Conservation (phyloP, 1,140 invertebrate genomes). For the Pseudomyrmex sp. region DNA sequence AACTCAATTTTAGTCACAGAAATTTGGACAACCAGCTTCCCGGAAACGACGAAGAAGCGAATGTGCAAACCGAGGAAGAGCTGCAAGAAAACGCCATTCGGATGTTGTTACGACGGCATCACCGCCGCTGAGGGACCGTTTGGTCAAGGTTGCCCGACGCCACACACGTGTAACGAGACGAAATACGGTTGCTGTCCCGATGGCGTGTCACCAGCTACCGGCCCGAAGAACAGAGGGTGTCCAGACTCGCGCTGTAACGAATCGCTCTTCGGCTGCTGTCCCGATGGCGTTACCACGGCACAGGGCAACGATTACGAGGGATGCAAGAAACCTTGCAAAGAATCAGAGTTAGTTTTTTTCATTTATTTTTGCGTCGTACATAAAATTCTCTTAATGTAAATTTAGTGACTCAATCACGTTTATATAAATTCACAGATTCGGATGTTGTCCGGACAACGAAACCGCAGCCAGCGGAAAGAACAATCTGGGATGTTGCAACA, state of each 20-base stretch:
- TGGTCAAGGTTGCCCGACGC: conserved; percentile 91
- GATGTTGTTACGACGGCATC: conserved; percentile 95
- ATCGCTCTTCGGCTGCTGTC: conserved; percentile 94
- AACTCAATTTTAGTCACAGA: conserved; percentile 72
- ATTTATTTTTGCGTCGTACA: not conserved
- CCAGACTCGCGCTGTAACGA: conserved; percentile 90
- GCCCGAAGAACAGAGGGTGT: conserved; percentile 91
- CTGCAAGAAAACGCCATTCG: conserved; percentile 91
- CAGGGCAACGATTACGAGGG: conserved; percentile 94
- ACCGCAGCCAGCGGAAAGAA: conserved; percentile 87
- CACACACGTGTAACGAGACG: conserved; percentile 92
- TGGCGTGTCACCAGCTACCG: conserved; percentile 92
- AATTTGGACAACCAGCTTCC: conserved; percentile 78
- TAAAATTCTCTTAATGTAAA: too few species aligned
- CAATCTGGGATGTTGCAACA: conserved; percentile 87
- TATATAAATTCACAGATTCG: conserved; percentile 81
- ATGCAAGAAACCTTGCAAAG: conserved; percentile 90
- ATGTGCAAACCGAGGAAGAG: conserved; percentile 87
- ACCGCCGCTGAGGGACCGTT: conserved; percentile 94
- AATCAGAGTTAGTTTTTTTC: conserved; percentile 86
- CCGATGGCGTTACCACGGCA: conserved; percentile 91
- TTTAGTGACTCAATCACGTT: too few species aligned
- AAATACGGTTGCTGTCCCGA: conserved; percentile 96
- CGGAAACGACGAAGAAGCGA: conserved; percentile 85
- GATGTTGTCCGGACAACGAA: conserved; percentile 89